Percentiles rank a stretch among this genome's conserved stretches.
Conservation (phyloP, 2,888 invertebrate species). For the Dolomedes plantarius region DNA sequence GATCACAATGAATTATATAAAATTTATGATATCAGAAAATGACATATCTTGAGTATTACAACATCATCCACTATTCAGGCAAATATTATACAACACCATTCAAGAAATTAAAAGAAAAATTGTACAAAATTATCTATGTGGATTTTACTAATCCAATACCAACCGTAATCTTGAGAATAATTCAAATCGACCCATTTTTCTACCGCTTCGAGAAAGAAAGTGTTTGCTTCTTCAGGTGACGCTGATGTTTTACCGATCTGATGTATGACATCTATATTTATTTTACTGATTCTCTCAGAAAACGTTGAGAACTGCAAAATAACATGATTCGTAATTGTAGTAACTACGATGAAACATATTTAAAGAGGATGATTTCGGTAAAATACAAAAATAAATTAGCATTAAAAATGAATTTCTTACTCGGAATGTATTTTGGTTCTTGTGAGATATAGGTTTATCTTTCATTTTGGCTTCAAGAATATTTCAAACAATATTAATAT, state of each 20-base stretch:
- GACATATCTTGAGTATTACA: no score
- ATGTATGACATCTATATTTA: conserved; percentile 91
- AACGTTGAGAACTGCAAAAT: conserved; percentile 80
- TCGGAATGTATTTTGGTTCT: conserved; percentile 83
- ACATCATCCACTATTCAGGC: no score
- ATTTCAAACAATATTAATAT: no score
- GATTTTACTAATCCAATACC: no score
- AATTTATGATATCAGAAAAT: no score
- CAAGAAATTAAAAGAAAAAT: no score
- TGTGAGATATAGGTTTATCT: conserved; percentile 65
- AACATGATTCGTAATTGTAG: background rate
- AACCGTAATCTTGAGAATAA: conserved; percentile 87
- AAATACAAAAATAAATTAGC: background rate
- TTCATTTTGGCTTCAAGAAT: no score
- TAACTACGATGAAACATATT: no score
- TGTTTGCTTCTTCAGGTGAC: conserved; percentile 82
- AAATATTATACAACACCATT: no score
- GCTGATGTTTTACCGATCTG: conserved; percentile 80
- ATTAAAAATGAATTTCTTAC: conserved; percentile 78
- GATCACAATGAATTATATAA: no score
- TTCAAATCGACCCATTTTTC: conserved; percentile 94
- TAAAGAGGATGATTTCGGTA: no score
- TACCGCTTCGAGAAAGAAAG: conserved; percentile 88
- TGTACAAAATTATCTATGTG: no score
- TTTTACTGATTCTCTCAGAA: conserved; percentile 88